Base-by-base conservation (phyloP, 2,888 invertebrate species). In the Brachypalpus laphriformis region DNA sequence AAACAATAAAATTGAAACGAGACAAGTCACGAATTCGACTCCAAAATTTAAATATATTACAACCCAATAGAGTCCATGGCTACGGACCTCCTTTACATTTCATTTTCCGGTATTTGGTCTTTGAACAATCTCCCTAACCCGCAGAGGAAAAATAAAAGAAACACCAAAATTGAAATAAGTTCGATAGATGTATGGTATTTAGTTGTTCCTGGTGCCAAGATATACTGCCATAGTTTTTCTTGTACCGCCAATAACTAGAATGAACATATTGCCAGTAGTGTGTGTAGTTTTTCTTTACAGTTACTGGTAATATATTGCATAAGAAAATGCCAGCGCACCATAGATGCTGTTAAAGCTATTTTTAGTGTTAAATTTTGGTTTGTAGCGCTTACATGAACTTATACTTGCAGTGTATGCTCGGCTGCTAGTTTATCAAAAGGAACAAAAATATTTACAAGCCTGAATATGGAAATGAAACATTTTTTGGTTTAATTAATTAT, bases 21-120 rank as follows among this genome's bases (percentile, higher is more conserved):
- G 37, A 54, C 68, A 74, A 82, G 78, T 82, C 82, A 82, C 78
- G 78, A 82, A 42, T 61, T 68, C 42, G 16, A 22, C 31, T 78
- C 22, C 37, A 49, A 63, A 74, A 54, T 61, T 68, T 45, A 72
- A 72, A 63, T n/a, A 59, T 59, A 57, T 66, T 57, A 6, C 56
- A 57, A 25, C 34, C 45, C 18, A 56, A 54, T 65, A 75, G 11
- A 56, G 45, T 56, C 34, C 20, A 56, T 63, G 63, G 47, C 66
- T 34, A 51, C 7, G n/a, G 42, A 51, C 68, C 70, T 18, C 59
- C 22, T 71, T 57, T 77, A 34, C 42, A 61, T 18, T 66, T n/a
- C 6, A 25, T 45, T 72, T 59, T 49, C 57, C 47, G 49, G 47
- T 71, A 22, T 28, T n/a, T 22, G 37, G 18, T 51, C 20, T 61